Evolutionary conservation across 53 echinoderm and acorn worm species (phyloP), one percentile per base, ranked within the genome.

Genomic region (Holothuria leucospilota): DNA sequence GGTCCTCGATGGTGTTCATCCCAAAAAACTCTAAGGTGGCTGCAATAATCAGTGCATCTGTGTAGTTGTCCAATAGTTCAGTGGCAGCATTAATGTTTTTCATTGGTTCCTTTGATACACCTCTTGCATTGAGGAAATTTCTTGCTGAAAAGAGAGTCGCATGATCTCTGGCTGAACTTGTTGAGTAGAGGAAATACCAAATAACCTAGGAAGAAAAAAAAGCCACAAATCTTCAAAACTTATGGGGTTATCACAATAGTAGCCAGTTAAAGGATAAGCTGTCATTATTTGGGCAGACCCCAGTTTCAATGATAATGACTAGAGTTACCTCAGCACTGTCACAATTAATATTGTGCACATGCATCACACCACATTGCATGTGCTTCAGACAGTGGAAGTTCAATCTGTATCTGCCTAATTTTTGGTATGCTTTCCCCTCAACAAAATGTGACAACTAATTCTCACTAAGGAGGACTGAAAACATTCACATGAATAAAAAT

Each of bases 21-120:
- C 66, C 66, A 18, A 66, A 66, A 20, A 66, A 59, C 25, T 85
- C 85, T 18, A 85, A 59, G 20, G 80, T 67, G 9, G 90, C 78
- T 74, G 65, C 85, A 25, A 79, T 39, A 51, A 90, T 85, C 29
- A 90, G 67, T 6, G 78, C 81, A 56, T 90, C 85, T 53, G 90
- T 85, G 29, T 90, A 85, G 27, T 56, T 64, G 16, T 52, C 49
- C 16, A 90, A 56, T 34, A 90, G 67, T 29, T 90, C 90, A 13
- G 53, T 85, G 29, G 85, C 62, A 27, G 85, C 90, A 68, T 85
- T 85, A 16, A 90, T 63, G 65, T 90, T 85, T 38, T 85, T 90
- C 85, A 78, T 85, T 18, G 90, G 90, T 21, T 78, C 13, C 18
- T 6, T 13, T 51, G 85, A 58, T 16, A 90, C 90, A 77, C 85